Evolutionary conservation across 2,888 invertebrate genomes (phyloP).

Genomic region (Napeogenes sylphis): DNA sequence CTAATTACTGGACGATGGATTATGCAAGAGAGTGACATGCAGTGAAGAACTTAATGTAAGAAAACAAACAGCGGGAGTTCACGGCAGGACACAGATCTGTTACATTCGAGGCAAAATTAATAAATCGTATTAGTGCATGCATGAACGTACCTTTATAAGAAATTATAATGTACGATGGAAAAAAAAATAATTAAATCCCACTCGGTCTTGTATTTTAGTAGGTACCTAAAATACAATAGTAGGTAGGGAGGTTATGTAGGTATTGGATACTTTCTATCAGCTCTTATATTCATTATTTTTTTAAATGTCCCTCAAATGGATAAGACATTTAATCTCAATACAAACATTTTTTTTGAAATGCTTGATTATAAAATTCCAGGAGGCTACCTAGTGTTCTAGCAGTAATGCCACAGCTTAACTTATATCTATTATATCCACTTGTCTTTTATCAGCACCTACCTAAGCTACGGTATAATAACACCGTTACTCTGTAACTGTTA

Average conservation of each 20-base stretch:
- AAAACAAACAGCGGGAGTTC: slow-evolving; percentile 69
- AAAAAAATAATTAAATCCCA: background rate
- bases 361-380: background rate
- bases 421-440: slow-evolving; percentile 3
- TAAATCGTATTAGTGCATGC: slow-evolving; percentile 35
- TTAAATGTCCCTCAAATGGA: background rate
- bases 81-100: slow-evolving; percentile 26
- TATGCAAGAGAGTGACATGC: slow-evolving; percentile 62
- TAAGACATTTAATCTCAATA: background rate
- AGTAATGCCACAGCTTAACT: background rate
- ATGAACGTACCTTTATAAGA: background rate
- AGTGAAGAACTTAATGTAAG: slow-evolving; percentile 49
- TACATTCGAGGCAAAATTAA: slow-evolving; percentile 33
- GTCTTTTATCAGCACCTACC: slow-evolving; percentile 26
- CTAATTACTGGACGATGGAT: slow-evolving; percentile 63
- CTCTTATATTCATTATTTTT: background rate
- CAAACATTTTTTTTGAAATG: background rate
- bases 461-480: slow-evolving; percentile 24
- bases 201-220: background rate
- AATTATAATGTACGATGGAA: background rate
- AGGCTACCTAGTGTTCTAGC: background rate
- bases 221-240: too few species aligned
- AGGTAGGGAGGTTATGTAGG: background rate
- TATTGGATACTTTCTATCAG: background rate
- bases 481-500: slow-evolving; percentile 44